phyloP scores from a whole-genome alignment of 2,113 vertebrate species.

The Aptenodytes forsteri region DNA sequence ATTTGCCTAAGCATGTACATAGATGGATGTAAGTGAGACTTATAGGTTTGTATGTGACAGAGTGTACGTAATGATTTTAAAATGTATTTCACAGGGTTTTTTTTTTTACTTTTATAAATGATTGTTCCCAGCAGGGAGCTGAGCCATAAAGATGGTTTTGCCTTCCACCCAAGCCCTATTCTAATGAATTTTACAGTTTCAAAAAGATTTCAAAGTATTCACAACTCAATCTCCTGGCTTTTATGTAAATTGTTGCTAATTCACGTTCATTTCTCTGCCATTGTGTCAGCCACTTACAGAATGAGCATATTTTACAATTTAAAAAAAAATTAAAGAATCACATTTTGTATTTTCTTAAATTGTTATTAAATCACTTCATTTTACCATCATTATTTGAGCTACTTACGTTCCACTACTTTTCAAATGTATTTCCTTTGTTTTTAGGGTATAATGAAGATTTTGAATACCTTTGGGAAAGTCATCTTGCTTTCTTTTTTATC shows the following conservation, averaged over 20 bases:
- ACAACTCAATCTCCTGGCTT: neutral
- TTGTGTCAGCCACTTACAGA: neutral
- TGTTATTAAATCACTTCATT: neutral
- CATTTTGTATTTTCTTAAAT: neutral
- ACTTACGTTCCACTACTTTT: neutral
- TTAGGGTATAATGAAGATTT: neutral
- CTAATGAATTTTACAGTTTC: neutral
- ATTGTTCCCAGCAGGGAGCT: neutral
- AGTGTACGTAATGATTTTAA: neutral
- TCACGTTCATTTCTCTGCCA: neutral
- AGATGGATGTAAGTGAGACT: neutral
- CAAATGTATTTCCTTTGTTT: neutral
- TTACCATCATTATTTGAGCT: neutral
- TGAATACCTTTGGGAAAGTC: neutral
- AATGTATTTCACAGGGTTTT: neutral
- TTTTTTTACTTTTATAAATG: neutral
- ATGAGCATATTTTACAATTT: neutral
- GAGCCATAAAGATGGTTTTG: neutral
- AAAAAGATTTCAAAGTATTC: neutral
- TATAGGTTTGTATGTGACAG: neutral
- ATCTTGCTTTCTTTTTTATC: neutral
- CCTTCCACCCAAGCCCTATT: neutral
- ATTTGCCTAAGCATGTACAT: neutral
- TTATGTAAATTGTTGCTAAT: neutral
- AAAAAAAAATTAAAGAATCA: neutral